Conservation (phyloP, 2,113 vertebrate genomes). For the Ovibos moschatus region DNA sequence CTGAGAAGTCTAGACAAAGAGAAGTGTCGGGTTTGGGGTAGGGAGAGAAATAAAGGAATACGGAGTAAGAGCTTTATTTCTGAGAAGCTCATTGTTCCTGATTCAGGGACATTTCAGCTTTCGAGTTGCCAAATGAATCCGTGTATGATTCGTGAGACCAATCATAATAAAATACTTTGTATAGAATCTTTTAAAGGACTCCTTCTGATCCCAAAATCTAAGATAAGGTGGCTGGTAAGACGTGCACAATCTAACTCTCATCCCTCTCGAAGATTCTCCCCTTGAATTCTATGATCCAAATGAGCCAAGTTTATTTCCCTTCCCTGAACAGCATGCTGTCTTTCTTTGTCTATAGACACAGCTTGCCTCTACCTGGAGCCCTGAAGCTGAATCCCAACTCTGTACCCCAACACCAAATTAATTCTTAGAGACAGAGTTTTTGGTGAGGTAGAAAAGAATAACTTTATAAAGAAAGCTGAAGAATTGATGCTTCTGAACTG, state of each 20-base stretch:
- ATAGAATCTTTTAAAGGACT: neutral
- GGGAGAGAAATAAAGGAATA: rapidly evolving
- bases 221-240: neutral
- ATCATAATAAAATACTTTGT: neutral
- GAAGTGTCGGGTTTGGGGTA: neutral
- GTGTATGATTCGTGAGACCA: neutral
- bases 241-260: rapidly evolving
- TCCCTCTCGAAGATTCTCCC: no score
- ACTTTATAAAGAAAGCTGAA: neutral
- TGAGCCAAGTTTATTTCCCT: neutral
- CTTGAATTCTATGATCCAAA: neutral
- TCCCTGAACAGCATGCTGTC: rapidly evolving
- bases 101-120: neutral
- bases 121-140: neutral
- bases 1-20: neutral
- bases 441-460: neutral
- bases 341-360: neutral
- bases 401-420: neutral
- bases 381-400: neutral
- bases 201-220: neutral
- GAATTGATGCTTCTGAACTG: neutral
- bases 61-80: neutral
- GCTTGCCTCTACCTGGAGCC: neutral
- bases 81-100: neutral
- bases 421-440: neutral